phyloP scores from a whole-genome alignment of 2,888 invertebrate species.

The Anthrax anthrax region DNA sequence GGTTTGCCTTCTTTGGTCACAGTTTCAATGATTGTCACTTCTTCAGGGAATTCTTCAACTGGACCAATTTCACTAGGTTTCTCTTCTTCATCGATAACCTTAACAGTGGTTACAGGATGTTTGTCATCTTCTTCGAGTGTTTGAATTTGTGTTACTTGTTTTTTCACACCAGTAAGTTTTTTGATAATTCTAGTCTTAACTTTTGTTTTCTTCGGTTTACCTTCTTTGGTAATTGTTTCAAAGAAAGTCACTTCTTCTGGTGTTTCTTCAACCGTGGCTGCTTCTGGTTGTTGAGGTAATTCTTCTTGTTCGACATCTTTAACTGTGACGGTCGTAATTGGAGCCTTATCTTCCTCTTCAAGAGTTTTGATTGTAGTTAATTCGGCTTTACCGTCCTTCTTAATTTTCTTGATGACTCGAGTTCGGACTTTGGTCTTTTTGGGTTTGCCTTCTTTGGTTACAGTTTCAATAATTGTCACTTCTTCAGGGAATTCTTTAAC shows the following conservation, averaged over 20 bases:
- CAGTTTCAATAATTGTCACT: conserved; percentile 16
- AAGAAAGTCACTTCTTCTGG: conserved; percentile 17
- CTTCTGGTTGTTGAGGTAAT: neutral
- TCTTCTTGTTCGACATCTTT: conserved; percentile 9
- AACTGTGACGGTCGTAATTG: conserved; percentile 20
- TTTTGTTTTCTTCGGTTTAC: conserved; percentile 18
- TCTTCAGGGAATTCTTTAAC: conserved; percentile 18
- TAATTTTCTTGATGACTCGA: conserved; percentile 13
- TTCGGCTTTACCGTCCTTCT: conserved; percentile 14
- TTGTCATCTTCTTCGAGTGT: conserved; percentile 25
- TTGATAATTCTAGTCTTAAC: conserved; percentile 23
- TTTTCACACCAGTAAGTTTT: conserved; percentile 23
- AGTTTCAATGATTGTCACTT: conserved; percentile 23
- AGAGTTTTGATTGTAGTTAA: conserved; percentile 26
- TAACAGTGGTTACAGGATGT: conserved; percentile 21
- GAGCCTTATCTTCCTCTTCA: conserved; percentile 21
- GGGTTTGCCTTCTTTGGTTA: conserved; percentile 20
- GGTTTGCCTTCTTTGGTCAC: conserved; percentile 16
- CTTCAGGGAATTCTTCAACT: conserved; percentile 13
- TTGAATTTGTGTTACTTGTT: conserved; percentile 27
- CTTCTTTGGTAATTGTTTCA: conserved; percentile 15
- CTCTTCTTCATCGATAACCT: conserved; percentile 18
- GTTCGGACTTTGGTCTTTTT: conserved; percentile 17
- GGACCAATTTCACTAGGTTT: conserved; percentile 19
- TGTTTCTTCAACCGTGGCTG: conserved; percentile 18